These are phyloP conservation scores for Gymnosoma rotundatum DNA, from an alignment of 2,888 invertebrate genomes.

Conservation along the genomic window DNA sequence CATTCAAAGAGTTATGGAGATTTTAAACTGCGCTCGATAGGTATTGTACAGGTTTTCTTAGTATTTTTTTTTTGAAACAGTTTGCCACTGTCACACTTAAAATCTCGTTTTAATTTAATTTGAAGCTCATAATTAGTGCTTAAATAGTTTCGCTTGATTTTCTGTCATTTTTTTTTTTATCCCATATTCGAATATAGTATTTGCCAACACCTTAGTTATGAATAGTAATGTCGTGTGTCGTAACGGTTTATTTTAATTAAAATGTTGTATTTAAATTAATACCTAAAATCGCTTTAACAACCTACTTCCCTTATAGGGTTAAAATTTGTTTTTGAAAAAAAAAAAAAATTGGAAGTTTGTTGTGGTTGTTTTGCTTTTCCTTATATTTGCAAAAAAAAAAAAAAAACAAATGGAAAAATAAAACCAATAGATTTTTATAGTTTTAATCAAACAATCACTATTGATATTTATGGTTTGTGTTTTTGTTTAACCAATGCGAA, in stretches of 20 bases:
- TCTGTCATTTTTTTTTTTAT: background rate
- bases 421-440: constrained; percentile 25
- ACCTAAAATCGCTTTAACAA: constrained; percentile 35
- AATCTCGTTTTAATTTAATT: too few relatives aligned
- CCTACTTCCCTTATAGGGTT: constrained; percentile 49
- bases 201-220: background rate
- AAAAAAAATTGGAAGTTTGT: constrained; percentile 17
- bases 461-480: constrained; percentile 34
- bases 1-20: too few relatives aligned
- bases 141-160: background rate
- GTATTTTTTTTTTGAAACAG: too few relatives aligned
- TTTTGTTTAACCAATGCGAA: constrained; percentile 26
- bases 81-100: too few relatives aligned
- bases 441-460: constrained; percentile 32
- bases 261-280: constrained; percentile 39
- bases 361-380: background rate
- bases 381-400: constrained; percentile 36
- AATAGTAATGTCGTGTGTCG: background rate
- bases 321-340: constrained; percentile 9
- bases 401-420: background rate
- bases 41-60: too few relatives aligned
- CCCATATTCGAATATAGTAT: background rate
- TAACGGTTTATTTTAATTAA: constrained; percentile 28
- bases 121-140: background rate
- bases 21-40: too few relatives aligned